Evolutionary conservation across 1,140 invertebrate genomes (phyloP), one percentile per base, ranked within the genome.

Genomic region (Linepithema humile): DNA sequence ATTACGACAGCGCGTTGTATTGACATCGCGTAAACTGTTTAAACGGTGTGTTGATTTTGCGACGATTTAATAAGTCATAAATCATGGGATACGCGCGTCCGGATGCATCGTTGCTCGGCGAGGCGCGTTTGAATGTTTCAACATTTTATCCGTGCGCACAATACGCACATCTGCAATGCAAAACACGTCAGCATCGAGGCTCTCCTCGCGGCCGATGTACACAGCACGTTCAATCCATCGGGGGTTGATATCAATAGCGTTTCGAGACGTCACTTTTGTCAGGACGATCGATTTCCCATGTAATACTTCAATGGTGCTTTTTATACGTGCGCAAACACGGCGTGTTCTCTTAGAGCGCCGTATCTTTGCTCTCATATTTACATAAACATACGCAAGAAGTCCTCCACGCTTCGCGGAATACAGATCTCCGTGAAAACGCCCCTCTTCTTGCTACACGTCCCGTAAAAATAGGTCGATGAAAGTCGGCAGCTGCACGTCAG

Each of bases 81-180:
- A 80, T 80, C 75, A 29, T 15, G 48, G 26, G 35, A 35, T 17
- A 32, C 20, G 45, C 23, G 20, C 60, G 17, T 69, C 29, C 45
- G 23, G 29, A 40, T 29, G 40, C 62, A 29, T 43, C 64, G 7
- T 1, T 23, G 59, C 75, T 55, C 75, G 3, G 45, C 50, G 23
- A 57, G 55, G 48, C 62, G 64, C 17, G 17, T 29, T 70, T 40
- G 64, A 55, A 70, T 55, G 43, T 80, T 80, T 80, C 75, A 70
- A 29, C 23, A 9, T 43, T 69, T 55, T 59, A 40, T 38, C 12
- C 17, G 26, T 26, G 29, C 20, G 26, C 15, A 48, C 57, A 53
- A 43, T 62, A n/a, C 64, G 26, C 35, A 23, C 35, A 80, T 80
- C 50, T 80, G 75, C 75, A 70, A 80, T 80, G 75, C 75, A 80